A percentile compares a stretch with the other conserved stretches of the same genome.
phyloP scores from a whole-genome alignment of 2,888 invertebrate genomes.

The Orthosia incerta region DNA sequence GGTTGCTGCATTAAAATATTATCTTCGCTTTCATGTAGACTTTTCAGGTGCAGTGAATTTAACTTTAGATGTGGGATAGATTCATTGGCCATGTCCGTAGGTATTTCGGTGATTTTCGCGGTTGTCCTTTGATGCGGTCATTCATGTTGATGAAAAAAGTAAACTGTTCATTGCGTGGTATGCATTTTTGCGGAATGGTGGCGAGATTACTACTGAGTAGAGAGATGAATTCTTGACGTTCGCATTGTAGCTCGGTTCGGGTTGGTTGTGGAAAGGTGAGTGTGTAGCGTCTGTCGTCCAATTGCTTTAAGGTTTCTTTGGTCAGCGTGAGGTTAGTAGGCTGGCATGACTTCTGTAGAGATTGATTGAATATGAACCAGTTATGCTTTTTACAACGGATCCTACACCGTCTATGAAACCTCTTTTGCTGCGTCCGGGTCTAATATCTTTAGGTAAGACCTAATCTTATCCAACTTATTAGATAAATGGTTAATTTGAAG shows the following conservation, averaged over 20 bases:
- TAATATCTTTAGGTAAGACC: too few relatives aligned
- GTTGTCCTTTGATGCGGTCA: neutral
- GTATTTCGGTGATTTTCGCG: too few relatives aligned
- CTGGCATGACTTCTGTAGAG: neutral
- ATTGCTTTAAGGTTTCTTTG: conserved; percentile 1
- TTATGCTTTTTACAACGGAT: too few relatives aligned
- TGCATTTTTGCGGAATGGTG: conserved; percentile 5
- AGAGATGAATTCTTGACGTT: neutral
- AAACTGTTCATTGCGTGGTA: conserved; percentile 1
- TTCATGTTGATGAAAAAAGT: neutral
- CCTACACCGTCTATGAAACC: too few relatives aligned
- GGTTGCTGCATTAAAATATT: neutral
- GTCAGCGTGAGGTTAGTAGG: conserved; percentile 8
- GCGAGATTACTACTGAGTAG: conserved; percentile 9
- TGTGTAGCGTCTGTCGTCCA: conserved; percentile 6
- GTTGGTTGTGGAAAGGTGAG: conserved; percentile 5
- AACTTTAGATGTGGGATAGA: too few relatives aligned
- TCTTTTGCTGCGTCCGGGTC: too few relatives aligned
- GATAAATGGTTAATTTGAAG: too few relatives aligned
- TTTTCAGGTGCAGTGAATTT: too few relatives aligned
- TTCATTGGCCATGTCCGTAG: too few relatives aligned
- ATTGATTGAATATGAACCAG: neutral
- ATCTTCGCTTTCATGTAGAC: too few relatives aligned
- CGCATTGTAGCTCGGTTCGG: too few relatives aligned
- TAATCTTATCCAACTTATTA: too few relatives aligned